Evolutionary conservation across 1,140 invertebrate genomes (phyloP).

Genomic region (Bursaphelenchus mucronatus): DNA sequence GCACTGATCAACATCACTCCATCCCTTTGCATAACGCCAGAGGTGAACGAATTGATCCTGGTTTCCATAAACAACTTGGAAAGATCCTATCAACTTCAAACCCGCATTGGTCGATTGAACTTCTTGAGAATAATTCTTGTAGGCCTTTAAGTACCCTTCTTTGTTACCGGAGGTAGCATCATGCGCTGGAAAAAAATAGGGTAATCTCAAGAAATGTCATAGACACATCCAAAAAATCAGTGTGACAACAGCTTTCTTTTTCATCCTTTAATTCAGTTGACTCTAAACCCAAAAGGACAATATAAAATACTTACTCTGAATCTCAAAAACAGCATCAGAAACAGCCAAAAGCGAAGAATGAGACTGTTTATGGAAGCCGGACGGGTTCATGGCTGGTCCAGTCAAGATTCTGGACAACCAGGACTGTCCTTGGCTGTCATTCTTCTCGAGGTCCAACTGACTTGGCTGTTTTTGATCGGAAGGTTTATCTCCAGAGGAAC

Average conservation of each 20-base stretch:
- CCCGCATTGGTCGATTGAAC: constrained; percentile 28
- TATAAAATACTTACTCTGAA: constrained; percentile 42
- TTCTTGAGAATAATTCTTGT: constrained; percentile 46
- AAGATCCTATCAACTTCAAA: constrained; percentile 51
- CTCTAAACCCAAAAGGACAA: constrained; percentile 9
- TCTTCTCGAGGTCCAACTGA: constrained; percentile 16
- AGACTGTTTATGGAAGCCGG: constrained; percentile 52
- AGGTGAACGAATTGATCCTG: constrained; percentile 58
- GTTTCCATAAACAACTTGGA: constrained; percentile 56
- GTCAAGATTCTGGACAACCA: constrained; percentile 45
- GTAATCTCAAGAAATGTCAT: neutral
- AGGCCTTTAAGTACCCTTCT: constrained; percentile 42
- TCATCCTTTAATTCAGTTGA: constrained; percentile 3
- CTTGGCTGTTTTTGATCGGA: neutral
- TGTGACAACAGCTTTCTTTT: neutral
- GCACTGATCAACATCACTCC: constrained; percentile 40
- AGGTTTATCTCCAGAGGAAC: no score
- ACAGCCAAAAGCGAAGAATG: constrained; percentile 55
- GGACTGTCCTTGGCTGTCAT: constrained; percentile 27
- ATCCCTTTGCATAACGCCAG: constrained; percentile 57
- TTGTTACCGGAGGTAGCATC: constrained; percentile 43
- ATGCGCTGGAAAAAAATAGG: constrained; percentile 48
- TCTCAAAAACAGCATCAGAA: constrained; percentile 53
- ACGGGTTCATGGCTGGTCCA: constrained; percentile 44
- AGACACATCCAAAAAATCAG: neutral